phyloP scores from a whole-genome alignment of 2,888 invertebrate species.

The Neelides folsomi region DNA sequence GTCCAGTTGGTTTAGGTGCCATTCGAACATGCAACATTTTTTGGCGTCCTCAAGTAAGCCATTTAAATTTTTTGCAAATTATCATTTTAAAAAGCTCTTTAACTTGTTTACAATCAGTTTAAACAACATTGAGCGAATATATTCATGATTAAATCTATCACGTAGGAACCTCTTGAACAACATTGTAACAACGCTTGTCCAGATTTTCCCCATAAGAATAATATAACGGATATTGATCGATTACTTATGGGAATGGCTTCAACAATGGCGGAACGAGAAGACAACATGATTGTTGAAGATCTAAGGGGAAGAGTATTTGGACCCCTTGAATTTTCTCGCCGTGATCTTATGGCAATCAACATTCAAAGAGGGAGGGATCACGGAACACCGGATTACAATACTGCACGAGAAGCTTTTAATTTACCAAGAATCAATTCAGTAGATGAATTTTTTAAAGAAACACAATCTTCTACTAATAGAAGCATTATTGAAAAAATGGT shows the following conservation, averaged over 20 bases:
- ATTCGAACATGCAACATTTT: slow-evolving; percentile 45
- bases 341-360: slow-evolving; percentile 48
- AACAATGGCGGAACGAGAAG: slow-evolving; percentile 37
- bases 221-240: slow-evolving; percentile 41
- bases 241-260: slow-evolving; percentile 41
- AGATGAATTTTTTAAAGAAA: slow-evolving; percentile 34
- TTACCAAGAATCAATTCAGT: slow-evolving; percentile 35
- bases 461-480: slow-evolving; percentile 14
- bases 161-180: slow-evolving; percentile 28
- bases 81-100: too few relatives aligned
- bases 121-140: neutral
- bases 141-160: too few relatives aligned
- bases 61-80: neutral
- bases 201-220: too few relatives aligned
- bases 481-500: slow-evolving; percentile 14
- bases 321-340: slow-evolving; percentile 46
- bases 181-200: neutral
- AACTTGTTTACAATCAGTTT: neutral
- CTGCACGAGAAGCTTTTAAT: slow-evolving; percentile 43
- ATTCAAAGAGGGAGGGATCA: slow-evolving; percentile 46
- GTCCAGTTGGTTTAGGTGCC: slow-evolving; percentile 11
- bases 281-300: slow-evolving; percentile 47
- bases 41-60: slow-evolving; percentile 42
- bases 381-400: slow-evolving; percentile 47
- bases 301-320: slow-evolving; percentile 46